Base-by-base conservation (phyloP, 2,113 vertebrate genomes). In the Coptodon rendalli region DNA sequence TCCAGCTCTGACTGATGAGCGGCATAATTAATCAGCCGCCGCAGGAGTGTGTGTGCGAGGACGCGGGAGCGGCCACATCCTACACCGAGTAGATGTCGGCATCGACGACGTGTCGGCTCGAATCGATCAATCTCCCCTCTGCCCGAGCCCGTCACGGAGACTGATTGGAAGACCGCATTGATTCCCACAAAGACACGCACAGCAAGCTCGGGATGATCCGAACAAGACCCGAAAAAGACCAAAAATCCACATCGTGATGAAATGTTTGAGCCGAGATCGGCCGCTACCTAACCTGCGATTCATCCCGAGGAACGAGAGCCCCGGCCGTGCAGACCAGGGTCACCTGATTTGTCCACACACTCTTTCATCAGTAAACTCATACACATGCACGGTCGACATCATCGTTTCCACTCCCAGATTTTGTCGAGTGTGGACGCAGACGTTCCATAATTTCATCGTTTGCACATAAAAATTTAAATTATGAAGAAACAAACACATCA, bases 101-200 rank as follows among this genome's bases (percentile, higher is more conserved):
- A 95, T 94, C 90, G 93, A 95, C 92, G 68, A 89, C 85, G 54
- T 91, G 94, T 95, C 94, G 91, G 87, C 89, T 91, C 85, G 73
- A 83, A 93, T 92, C 90, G 90, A 95, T 95, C 94, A 81, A 89
- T 93, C 86, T 83, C 24, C 56, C 80, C 80, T 79, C 82, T 27
- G 73, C 66, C 82, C 87, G 13, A 12, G 86, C 83, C 87, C 68
- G 85, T 92, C 93, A 82, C 63, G 14, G 82, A 91, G 59, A 91
- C 86, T 87, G 92, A 94, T 87, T 87, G 90, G 89, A 91, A 82
- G 90, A 89, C 82, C 61, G 17, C 89, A 88, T 92, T 34, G 91
- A 94, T 93, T 91, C 80, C 86, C 82, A 68, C 17, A 19, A 5
- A 59, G 80, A 85, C 71, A 50, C 68, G 57, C 3, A 6, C 31